Conservation (phyloP, 1,140 invertebrate genomes). For the Tachypleus tridentatus region DNA sequence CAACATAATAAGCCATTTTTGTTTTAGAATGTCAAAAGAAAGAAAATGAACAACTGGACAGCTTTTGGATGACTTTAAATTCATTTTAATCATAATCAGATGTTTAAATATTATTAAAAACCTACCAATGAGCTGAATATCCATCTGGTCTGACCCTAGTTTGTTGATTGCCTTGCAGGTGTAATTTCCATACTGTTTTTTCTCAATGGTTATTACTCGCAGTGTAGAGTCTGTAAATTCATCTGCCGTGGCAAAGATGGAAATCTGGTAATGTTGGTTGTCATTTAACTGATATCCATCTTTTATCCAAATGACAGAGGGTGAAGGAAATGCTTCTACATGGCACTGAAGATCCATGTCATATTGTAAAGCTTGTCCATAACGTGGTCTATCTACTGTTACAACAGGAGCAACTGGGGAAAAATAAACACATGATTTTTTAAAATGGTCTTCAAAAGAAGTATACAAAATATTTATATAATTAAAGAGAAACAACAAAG, state of each 20-base stretch:
- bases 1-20: too few relatives aligned
- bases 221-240: conserved; percentile 80
- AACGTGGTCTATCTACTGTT: conserved; percentile 49
- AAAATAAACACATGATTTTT: conserved; percentile 37
- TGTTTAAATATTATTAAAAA: background rate
- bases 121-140: conserved; percentile 53
- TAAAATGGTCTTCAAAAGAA: conserved; percentile 1
- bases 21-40: background rate
- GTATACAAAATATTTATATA: background rate
- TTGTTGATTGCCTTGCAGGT: conserved; percentile 78
- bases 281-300: conserved; percentile 62
- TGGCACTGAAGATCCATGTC: conserved; percentile 87
- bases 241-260: conserved; percentile 80
- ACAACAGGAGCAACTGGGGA: conserved; percentile 54
- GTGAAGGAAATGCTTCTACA: conserved; percentile 83
- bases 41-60: too few relatives aligned
- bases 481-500: background rate
- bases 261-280: conserved; percentile 76
- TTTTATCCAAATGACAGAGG: conserved; percentile 76
- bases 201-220: conserved; percentile 77
- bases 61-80: too few relatives aligned
- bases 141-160: conserved; percentile 57
- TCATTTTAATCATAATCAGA: too few relatives aligned
- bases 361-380: conserved; percentile 77
- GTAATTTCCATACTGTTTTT: conserved; percentile 75